These are phyloP conservation scores for Herpetotheres cachinnans DNA, from an alignment of 2,113 vertebrate genomes.

Conservation along the genomic window DNA sequence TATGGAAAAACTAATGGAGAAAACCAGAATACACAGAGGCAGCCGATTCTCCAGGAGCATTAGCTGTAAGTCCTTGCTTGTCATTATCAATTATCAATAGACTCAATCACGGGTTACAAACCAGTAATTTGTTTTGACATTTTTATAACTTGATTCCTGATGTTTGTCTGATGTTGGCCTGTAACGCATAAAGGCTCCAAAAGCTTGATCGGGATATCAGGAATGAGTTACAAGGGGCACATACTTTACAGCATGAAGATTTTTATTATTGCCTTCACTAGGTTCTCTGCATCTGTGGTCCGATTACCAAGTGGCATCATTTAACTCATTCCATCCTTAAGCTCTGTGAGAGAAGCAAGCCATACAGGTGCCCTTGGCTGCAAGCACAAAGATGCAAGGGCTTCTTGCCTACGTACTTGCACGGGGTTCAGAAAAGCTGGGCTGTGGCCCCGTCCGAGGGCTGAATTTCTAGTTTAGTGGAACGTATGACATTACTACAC, in stretches of 20 bases:
- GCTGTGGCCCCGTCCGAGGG: neutral
- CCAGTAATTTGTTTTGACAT: neutral
- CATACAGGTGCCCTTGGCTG: neutral
- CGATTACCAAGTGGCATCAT: neutral
- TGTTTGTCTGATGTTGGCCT: neutral
- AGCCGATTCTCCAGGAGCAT: neutral
- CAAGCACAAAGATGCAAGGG: neutral
- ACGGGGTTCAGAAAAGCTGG: neutral
- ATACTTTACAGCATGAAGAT: neutral
- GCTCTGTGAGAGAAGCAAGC: neutral
- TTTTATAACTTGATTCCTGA: neutral
- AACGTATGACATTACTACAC: neutral
- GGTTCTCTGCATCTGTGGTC: neutral
- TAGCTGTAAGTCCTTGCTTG: neutral
- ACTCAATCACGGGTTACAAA: neutral
- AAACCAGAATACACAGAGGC: neutral
- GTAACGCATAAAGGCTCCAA: neutral
- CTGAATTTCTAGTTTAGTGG: neutral
- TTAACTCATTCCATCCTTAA: neutral
- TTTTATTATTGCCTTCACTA: neutral
- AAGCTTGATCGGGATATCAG: neutral
- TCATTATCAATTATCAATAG: neutral
- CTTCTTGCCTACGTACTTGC: neutral
- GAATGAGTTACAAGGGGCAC: neutral
- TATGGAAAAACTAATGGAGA: neutral